Evolutionary conservation across 2,797 vertebrate species (phyloP).

Genomic region (Lerista edwardsae): DNA sequence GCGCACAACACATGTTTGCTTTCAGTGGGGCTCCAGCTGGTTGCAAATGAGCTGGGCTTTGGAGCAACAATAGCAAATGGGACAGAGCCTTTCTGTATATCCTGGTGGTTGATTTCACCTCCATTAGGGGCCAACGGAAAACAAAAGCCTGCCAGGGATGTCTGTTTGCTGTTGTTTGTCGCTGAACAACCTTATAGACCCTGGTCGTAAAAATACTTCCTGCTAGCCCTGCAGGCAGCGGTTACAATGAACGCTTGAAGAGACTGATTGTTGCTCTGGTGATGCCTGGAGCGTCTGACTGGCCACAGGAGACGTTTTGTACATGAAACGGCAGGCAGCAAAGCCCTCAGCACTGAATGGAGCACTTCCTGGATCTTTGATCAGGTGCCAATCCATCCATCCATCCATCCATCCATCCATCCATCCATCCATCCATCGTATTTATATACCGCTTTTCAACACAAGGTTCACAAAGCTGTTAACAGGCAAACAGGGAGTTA

Average conservation of each 20-base stretch:
- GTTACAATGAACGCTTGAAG: conserved; percentile 44
- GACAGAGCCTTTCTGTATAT: conserved; percentile 48
- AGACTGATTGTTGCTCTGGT: conserved; percentile 55
- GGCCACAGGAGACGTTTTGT: conserved; percentile 29
- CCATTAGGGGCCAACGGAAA: conserved; percentile 48
- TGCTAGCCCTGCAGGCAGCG: conserved; percentile 43
- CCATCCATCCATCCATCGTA: too few species aligned
- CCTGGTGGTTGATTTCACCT: conserved; percentile 37
- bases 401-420: too few species aligned
- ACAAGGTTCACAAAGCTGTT: too few species aligned
- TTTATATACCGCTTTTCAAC: too few species aligned
- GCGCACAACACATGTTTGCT: not conserved
- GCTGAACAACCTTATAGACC: conserved; percentile 44
- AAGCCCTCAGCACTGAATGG: conserved; percentile 25
- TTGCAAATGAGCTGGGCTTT: not conserved
- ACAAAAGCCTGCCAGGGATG: conserved; percentile 38
- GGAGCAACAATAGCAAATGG: conserved; percentile 26
- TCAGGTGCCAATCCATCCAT: not conserved
- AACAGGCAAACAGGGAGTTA: too few species aligned
- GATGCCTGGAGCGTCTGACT: not conserved
- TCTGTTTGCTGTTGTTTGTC: conserved; percentile 36
- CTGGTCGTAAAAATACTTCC: conserved; percentile 51
- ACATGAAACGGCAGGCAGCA: conserved; percentile 41
- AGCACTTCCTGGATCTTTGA: too few species aligned
- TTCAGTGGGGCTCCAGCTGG: not conserved